Percentiles rank a stretch among this genome's conserved stretches.
phyloP scores from a whole-genome alignment of 1,140 invertebrate species.

The Drosophila malerkotliana region DNA sequence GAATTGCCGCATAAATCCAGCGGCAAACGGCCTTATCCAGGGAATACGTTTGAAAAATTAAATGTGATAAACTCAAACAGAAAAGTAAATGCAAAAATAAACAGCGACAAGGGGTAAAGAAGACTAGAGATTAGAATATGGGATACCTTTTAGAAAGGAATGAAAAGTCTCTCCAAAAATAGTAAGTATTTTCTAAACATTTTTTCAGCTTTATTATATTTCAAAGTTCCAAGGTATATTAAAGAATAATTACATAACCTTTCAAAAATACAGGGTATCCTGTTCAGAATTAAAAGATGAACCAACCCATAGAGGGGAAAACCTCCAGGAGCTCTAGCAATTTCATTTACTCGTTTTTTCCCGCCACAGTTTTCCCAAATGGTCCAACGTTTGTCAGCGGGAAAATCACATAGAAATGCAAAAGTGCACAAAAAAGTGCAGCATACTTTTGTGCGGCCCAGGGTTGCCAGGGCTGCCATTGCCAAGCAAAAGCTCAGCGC shows the following conservation, averaged over 20 bases:
- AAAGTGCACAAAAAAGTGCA: slow-evolving; percentile 73
- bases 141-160: not conserved
- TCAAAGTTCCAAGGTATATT: not conserved
- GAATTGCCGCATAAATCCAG: slow-evolving; percentile 68
- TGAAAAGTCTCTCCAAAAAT: not conserved
- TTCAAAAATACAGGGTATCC: not conserved
- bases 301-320: not conserved
- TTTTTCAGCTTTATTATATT: not conserved
- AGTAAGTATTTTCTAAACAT: too few relatives aligned
- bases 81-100: slow-evolving; percentile 25
- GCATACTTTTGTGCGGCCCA: slow-evolving; percentile 53
- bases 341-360: slow-evolving; percentile 31
- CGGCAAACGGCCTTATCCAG: slow-evolving; percentile 53
- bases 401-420: slow-evolving; percentile 65
- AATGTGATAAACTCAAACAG: slow-evolving; percentile 64
- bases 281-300: not conserved
- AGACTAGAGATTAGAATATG: not conserved
- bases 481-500: slow-evolving; percentile 55
- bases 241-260: not conserved
- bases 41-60: slow-evolving; percentile 70
- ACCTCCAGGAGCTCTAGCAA: slow-evolving; percentile 5
- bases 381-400: slow-evolving; percentile 48
- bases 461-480: slow-evolving; percentile 56
- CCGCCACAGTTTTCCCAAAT: slow-evolving; percentile 56
- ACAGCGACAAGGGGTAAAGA: not conserved